Percentiles rank a stretch among this genome's conserved stretches.
Evolutionary conservation across 1,140 invertebrate genomes (phyloP).

Genomic region (Dendroctonus valens): DNA sequence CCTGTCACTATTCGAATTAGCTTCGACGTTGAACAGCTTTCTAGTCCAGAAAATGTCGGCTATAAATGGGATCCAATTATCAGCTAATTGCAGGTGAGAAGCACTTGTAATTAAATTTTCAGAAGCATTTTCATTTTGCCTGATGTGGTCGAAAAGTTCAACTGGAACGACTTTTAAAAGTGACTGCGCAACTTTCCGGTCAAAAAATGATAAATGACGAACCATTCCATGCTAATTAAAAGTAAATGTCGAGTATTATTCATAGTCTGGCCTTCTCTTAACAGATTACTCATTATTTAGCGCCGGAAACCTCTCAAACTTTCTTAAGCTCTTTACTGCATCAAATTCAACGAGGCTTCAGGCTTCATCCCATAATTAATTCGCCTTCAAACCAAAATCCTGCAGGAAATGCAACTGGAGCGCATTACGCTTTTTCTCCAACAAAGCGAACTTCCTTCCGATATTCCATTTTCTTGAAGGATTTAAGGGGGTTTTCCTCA

Average conservation of each 20-base stretch:
- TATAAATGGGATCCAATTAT: no score
- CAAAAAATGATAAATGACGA: neutral
- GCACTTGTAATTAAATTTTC: no score
- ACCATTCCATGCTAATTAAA: neutral
- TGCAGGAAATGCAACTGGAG: conserved; percentile 11
- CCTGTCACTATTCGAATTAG: no score
- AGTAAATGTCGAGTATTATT: conserved; percentile 6
- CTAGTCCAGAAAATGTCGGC: no score
- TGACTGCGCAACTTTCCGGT: no score
- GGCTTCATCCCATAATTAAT: conserved; percentile 15
- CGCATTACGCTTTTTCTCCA: conserved; percentile 21
- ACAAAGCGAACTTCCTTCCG: conserved; percentile 11
- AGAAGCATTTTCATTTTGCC: no score
- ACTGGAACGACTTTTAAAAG: no score
- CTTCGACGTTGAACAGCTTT: no score
- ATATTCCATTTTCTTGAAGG: conserved; percentile 10
- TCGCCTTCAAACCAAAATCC: conserved; percentile 10
- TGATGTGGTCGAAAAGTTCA: no score
- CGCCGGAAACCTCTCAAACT: conserved; percentile 8
- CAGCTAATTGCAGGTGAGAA: no score
- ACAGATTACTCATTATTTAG: conserved; percentile 17
- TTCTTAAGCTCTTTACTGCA: conserved; percentile 16
- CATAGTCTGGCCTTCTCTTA: conserved; percentile 11
- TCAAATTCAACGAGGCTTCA: conserved; percentile 10
- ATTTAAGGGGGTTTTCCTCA: conserved; percentile 2